Base-by-base conservation (phyloP, 1,140 invertebrate genomes). In the Drosophila novamexicana region DNA sequence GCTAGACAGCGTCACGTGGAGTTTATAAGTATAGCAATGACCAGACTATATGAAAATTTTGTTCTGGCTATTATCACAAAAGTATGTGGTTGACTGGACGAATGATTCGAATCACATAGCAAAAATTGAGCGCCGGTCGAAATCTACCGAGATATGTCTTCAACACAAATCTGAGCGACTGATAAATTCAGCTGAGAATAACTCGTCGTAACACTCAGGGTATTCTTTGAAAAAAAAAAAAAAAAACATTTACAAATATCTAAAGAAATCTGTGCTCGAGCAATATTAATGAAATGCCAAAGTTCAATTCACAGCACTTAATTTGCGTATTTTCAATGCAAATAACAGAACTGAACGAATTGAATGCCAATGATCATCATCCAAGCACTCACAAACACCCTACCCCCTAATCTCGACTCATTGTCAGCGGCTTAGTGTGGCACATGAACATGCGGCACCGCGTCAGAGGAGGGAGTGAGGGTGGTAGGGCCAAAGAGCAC, bases 401-500 rank as follows among this genome's bases (percentile, higher is more conserved):
- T 7, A 12, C 22, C 37, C 39, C 7, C 61, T 45, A 54, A 68
- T 53, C 59, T 18, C 32, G 45, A 68, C 64, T 68, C 70, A 68
- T 68, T 73, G 64, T 67, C 56, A 54, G 65, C 65, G 65, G 71
- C 65, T 74, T 74, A 74, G 71, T 69, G 57, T 57, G 65, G 65
- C 65, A 56, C 61, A 74, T 61, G 58, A 69, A 42, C 71, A 69
- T 32, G 71, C 7, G 42, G 18, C 14, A 42, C 10, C 6, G 32
- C 0, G 14, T 3, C 1, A 16, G 37, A 40, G 40, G 7, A 10
- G 18, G 8, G 32, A 10, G 16, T 3, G 34, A 16, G 12, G 5
- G 10, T 1, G 18, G 1, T 18, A 1, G 18, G 18, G 18, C 18
- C 18, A 6, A 29, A 2, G 29, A n/a, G 12, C n/a, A n/a, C 12